Percentiles rank a stretch among this genome's conserved stretches.
Evolutionary conservation across 2,888 invertebrate genomes (phyloP).

Genomic region (Anorthoa munda): DNA sequence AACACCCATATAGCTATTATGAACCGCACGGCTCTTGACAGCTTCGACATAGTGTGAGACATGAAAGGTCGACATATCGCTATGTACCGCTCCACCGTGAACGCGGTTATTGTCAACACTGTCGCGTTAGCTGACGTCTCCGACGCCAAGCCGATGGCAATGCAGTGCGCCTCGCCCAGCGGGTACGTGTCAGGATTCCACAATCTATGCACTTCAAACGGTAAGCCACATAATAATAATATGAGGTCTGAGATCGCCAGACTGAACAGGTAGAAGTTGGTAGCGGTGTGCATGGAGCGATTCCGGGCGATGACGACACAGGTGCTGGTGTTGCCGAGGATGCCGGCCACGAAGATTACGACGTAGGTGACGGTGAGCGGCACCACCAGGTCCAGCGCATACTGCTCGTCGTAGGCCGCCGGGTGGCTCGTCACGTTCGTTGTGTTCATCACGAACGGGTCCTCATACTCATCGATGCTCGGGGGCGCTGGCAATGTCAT

Average conservation of each 20-base stretch:
- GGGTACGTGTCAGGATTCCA: slow-evolving; percentile 94
- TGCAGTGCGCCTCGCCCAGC: slow-evolving; percentile 95
- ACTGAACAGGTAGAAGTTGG: slow-evolving; percentile 96
- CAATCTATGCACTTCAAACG: slow-evolving; percentile 94
- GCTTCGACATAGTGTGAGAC: slow-evolving; percentile 95
- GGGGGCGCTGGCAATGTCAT: slow-evolving; percentile 68
- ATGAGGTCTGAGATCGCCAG: slow-evolving; percentile 95
- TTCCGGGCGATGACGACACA: slow-evolving; percentile 95
- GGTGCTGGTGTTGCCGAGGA: slow-evolving; percentile 95
- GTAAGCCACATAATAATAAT: slow-evolving; percentile 94
- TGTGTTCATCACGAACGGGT: slow-evolving; percentile 72
- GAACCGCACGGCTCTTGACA: slow-evolving; percentile 95
- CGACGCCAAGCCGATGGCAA: slow-evolving; percentile 94
- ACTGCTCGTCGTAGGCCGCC: slow-evolving; percentile 80
- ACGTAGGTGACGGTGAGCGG: slow-evolving; percentile 93
- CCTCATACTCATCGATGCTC: slow-evolving; percentile 78
- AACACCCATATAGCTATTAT: slow-evolving; percentile 95
- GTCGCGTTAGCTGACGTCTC: slow-evolving; percentile 97
- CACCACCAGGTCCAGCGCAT: slow-evolving; percentile 92
- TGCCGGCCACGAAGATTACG: slow-evolving; percentile 93
- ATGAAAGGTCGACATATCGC: slow-evolving; percentile 97
- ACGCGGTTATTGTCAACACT: slow-evolving; percentile 96
- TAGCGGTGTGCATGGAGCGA: slow-evolving; percentile 95
- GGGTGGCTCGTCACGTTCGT: slow-evolving; percentile 77
- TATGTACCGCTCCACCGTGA: slow-evolving; percentile 96